These are phyloP conservation scores for Haemorhous mexicanus DNA, from an alignment of 2,113 vertebrate genomes.

Conservation along the genomic window DNA sequence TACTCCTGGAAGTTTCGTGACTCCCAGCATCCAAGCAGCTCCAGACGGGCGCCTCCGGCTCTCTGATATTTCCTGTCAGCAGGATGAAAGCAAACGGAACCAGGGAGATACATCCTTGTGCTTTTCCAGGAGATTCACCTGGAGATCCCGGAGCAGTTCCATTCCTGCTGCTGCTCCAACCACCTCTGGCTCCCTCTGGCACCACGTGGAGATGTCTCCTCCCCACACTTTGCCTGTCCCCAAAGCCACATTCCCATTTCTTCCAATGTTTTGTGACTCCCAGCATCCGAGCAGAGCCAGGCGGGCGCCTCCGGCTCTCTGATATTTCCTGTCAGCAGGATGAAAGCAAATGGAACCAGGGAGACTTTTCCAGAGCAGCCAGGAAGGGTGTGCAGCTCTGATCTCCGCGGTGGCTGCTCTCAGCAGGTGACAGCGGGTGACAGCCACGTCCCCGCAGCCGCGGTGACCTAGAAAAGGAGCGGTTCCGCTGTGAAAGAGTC, in stretches of 20 bases:
- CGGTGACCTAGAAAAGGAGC: background rate
- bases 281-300: fast-evolving
- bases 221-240: too few relatives aligned
- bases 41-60: background rate
- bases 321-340: background rate
- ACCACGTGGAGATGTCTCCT: too few relatives aligned
- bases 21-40: fast-evolving
- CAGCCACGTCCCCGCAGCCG: background rate
- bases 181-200: too few relatives aligned
- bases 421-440: background rate
- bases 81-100: background rate
- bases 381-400: background rate
- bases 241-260: too few relatives aligned
- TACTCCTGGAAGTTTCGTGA: too few relatives aligned
- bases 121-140: too few relatives aligned
- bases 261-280: background rate
- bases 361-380: background rate
- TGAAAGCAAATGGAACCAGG: background rate
- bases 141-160: too few relatives aligned
- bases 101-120: background rate
- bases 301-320: background rate
- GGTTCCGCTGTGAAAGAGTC: fast-evolving
- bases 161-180: too few relatives aligned
- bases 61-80: background rate
- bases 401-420: background rate